A percentile compares a stretch with the other conserved stretches of the same genome.
phyloP scores from a whole-genome alignment of 2,888 invertebrate species.

The Drosophila mercatorum region DNA sequence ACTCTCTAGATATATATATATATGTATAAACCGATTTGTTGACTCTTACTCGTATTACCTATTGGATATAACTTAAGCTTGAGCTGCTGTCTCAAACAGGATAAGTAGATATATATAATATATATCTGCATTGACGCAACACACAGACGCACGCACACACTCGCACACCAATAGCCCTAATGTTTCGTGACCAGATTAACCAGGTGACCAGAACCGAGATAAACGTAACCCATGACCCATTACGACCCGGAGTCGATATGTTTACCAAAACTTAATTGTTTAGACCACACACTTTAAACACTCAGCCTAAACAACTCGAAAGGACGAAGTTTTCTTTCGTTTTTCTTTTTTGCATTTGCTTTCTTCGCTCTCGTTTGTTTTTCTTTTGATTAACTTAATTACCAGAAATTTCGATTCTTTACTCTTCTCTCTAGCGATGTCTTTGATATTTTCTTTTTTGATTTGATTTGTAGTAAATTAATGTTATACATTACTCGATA shows the following conservation, averaged over 20 bases:
- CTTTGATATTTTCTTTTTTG: conserved; percentile 29
- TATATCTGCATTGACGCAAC: conserved; percentile 13
- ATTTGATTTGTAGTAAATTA: conserved; percentile 73
- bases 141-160: conserved; percentile 26
- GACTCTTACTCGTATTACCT: conserved; percentile 9
- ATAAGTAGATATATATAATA: conserved; percentile 11
- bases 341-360: neutral
- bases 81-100: conserved; percentile 31
- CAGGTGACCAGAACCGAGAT: conserved; percentile 18
- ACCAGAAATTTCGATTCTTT: conserved; percentile 5
- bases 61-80: conserved; percentile 17
- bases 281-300: conserved; percentile 10
- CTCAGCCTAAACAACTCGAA: conserved; percentile 28
- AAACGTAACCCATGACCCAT: conserved; percentile 2
- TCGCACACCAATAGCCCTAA: conserved; percentile 20
- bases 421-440: conserved; percentile 14
- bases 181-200: conserved; percentile 14
- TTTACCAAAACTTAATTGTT: conserved; percentile 21
- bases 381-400: neutral
- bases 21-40: conserved; percentile 20
- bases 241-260: neutral
- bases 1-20: conserved; percentile 2
- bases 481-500: conserved; percentile 84
- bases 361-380: neutral
- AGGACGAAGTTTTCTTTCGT: conserved; percentile 20